phyloP scores from a whole-genome alignment of 2,888 invertebrate species.

The Drosophila nr. medialis region DNA sequence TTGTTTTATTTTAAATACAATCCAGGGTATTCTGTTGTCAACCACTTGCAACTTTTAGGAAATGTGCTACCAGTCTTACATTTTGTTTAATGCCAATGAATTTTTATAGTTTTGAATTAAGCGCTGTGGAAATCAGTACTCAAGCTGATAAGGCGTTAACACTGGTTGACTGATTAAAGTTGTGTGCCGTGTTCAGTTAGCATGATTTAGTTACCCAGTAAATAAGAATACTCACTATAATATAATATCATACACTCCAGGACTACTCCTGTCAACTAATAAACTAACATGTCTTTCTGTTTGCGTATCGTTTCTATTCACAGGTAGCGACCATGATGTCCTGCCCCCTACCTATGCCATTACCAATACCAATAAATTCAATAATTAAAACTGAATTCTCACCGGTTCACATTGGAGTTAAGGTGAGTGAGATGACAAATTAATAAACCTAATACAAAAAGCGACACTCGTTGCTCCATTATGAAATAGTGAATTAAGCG shows the following conservation, averaged over 20 bases:
- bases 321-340: conserved; percentile 86
- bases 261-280: conserved; percentile 15
- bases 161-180: not conserved
- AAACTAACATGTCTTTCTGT: conserved; percentile 59
- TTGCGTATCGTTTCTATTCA: conserved; percentile 56
- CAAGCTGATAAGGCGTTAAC: not conserved
- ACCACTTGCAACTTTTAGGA: not conserved
- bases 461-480: conserved; percentile 48
- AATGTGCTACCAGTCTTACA: not conserved
- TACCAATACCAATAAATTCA: conserved; percentile 84
- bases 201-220: not conserved
- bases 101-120: not conserved
- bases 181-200: not conserved
- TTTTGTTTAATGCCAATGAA: not conserved
- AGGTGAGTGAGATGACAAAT: conserved; percentile 78
- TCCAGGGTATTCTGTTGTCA: not conserved
- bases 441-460: conserved; percentile 14
- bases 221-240: not conserved
- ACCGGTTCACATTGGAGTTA: conserved; percentile 85
- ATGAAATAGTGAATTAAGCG: conserved; percentile 77
- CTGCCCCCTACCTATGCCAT: conserved; percentile 85
- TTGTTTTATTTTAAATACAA: not conserved
- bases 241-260: not conserved
- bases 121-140: not conserved
- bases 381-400: conserved; percentile 84